Percentiles rank a stretch among this genome's conserved stretches.
Evolutionary conservation across 2,888 invertebrate species (phyloP).

Genomic region (Macropis europaea): DNA sequence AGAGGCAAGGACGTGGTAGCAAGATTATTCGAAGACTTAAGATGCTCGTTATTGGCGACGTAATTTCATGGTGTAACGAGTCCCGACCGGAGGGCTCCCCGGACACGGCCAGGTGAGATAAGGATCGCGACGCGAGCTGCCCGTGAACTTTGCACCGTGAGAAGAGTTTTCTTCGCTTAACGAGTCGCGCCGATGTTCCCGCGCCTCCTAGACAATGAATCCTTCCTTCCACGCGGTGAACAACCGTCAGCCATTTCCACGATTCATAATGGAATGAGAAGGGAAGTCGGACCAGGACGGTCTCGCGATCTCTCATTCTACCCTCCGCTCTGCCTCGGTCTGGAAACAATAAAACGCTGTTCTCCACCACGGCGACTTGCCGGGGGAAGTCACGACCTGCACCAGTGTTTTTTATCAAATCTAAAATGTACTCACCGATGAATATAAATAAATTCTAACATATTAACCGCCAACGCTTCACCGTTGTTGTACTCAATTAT

Average conservation of each 20-base stretch:
- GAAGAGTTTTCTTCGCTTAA: constrained; percentile 69
- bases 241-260: constrained; percentile 40
- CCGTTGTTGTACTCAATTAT: too few relatives aligned
- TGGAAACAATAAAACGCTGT: constrained; percentile 9
- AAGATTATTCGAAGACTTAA: constrained; percentile 30
- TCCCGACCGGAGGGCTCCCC: constrained; percentile 48
- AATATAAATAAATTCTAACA: too few relatives aligned
- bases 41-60: constrained; percentile 53
- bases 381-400: too few relatives aligned
- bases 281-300: constrained; percentile 46
- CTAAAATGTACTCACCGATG: too few relatives aligned
- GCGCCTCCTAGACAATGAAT: constrained; percentile 63
- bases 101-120: constrained; percentile 57
- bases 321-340: not conserved
- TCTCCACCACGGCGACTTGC: too few relatives aligned
- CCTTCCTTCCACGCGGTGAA: constrained; percentile 52
- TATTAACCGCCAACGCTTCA: too few relatives aligned
- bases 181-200: constrained; percentile 57
- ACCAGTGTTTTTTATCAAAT: too few relatives aligned
- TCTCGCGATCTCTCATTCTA: constrained; percentile 41
- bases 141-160: constrained; percentile 76
- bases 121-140: constrained; percentile 59
- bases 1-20: not conserved
- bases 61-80: constrained; percentile 62
- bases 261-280: constrained; percentile 57